Percentiles rank a stretch among this genome's conserved stretches.
Conservation (phyloP, 2,797 vertebrate genomes). For the Pseudochromis fuscus region DNA sequence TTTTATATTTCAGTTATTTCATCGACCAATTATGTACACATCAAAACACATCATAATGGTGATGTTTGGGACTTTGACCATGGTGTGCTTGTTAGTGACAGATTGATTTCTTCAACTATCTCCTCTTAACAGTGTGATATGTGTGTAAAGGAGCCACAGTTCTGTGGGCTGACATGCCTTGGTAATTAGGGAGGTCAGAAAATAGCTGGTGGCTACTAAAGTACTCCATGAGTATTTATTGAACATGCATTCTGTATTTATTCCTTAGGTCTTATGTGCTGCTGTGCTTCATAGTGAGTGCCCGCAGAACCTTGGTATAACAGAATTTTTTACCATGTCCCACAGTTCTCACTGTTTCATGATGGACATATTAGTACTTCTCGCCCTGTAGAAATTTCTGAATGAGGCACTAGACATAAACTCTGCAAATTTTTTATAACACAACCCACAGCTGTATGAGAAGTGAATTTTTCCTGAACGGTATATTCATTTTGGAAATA, state of each 20-base stretch:
- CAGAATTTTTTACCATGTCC: slow-evolving; percentile 32
- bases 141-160: too few relatives aligned
- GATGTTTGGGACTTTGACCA: too few relatives aligned
- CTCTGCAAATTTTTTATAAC: slow-evolving; percentile 20
- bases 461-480: slow-evolving; percentile 8
- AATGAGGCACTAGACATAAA: slow-evolving; percentile 36
- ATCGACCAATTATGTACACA: not conserved
- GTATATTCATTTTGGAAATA: slow-evolving; percentile 5
- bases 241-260: slow-evolving; percentile 13
- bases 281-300: slow-evolving; percentile 34
- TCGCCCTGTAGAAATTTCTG: slow-evolving; percentile 51
- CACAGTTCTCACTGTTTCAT: slow-evolving; percentile 46
- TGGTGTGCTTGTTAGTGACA: too few relatives aligned
- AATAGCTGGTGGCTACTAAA: not conserved
- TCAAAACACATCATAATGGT: too few relatives aligned
- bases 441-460: slow-evolving; percentile 11
- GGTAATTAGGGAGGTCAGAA: slow-evolving; percentile 8
- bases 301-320: slow-evolving; percentile 55
- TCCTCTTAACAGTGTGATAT: too few relatives aligned
- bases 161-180: not conserved
- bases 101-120: too few relatives aligned
- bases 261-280: slow-evolving; percentile 10
- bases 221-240: slow-evolving; percentile 1
- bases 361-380: slow-evolving; percentile 39
- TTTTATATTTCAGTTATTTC: too few relatives aligned